Percentiles rank a stretch among this genome's conserved stretches.
These are phyloP conservation scores for Maconellicoccus hirsutus DNA, from an alignment of 1,140 invertebrate species.

Conservation along the genomic window DNA sequence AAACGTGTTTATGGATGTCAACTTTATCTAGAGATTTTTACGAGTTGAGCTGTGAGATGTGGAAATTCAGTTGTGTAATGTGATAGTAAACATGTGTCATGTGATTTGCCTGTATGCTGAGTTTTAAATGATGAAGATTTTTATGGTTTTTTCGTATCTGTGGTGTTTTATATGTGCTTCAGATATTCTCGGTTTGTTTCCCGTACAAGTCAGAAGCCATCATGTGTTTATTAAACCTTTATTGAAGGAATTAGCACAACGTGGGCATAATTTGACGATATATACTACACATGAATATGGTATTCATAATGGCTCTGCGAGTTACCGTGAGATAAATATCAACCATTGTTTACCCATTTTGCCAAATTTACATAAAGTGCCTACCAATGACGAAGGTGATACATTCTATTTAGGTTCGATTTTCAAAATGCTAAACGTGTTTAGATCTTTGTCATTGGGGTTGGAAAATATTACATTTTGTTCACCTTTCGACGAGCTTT, in stretches of 20 bases:
- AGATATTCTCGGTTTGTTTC: background rate
- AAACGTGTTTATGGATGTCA: too few relatives aligned
- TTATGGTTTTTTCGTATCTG: background rate
- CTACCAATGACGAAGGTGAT: too few relatives aligned
- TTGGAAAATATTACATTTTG: too few relatives aligned
- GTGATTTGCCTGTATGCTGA: too few relatives aligned
- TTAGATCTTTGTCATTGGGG: too few relatives aligned
- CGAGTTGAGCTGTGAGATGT: too few relatives aligned
- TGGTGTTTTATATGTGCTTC: background rate
- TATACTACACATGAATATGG: conserved; percentile 23
- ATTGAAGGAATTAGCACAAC: conserved; percentile 27
- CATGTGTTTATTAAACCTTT: conserved; percentile 24
- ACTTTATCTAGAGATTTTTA: too few relatives aligned
- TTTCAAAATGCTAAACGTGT: too few relatives aligned
- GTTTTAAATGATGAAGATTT: background rate
- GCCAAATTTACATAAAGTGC: too few relatives aligned
- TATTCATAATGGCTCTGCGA: conserved; percentile 34
- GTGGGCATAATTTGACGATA: background rate
- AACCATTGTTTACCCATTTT: background rate
- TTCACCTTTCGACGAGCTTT: conserved; percentile 26
- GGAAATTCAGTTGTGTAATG: too few relatives aligned
- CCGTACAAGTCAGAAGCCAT: conserved; percentile 26
- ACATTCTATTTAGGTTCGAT: too few relatives aligned
- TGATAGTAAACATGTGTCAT: too few relatives aligned
- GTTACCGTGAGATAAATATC: conserved; percentile 33